Evolutionary conservation across 2,888 invertebrate species (phyloP), one percentile per base, ranked within the genome.

Genomic region (Chouioia cunea): DNA sequence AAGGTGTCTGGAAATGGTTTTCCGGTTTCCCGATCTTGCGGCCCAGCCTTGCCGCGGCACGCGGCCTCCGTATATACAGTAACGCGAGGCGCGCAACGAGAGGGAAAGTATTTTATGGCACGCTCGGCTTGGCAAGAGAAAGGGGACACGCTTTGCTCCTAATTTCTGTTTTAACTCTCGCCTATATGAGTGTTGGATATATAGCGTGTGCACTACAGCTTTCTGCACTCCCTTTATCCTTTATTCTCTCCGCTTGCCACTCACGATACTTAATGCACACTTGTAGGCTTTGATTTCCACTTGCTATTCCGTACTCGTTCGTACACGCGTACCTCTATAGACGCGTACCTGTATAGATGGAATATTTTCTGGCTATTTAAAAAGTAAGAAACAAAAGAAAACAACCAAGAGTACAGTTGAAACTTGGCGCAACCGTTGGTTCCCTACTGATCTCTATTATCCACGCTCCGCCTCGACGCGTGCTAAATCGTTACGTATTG

Each of bases 111-210:
- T 83, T 84, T 83, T 84, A 80, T 83, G 81, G 78, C 82, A 85
- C 84, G 85, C 82, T 85, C 84, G 79, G 84, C 83, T 85, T 84
- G 81, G 84, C 82, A 85, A 85, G 85, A 85, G 85, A 85, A 85
- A 85, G 85, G 85, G 84, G 85, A 85, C 84, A 85, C 80, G 83
- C 81, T 83, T 80, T 83, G 83, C 83, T 85, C 85, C 85, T 83
- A 85, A 85, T 85, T 85, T 85, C 84, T 83, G 84, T 77, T 81
- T 83, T 80, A 80, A 80, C 80, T 82, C 78, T 76, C 76, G 74
- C 70, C 73, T 71, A 64, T 74, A 74, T 74, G 75, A 74, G 76
- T 76, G 74, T 71, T 74, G n/a, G n/a, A n/a, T 27, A 36, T 36
- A 36, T 36, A 36, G 36, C 6, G 12, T 36, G 6, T 36, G 36